Evolutionary conservation across 2,797 vertebrate genomes (phyloP).

Genomic region (Silurus lanzhouensis): DNA sequence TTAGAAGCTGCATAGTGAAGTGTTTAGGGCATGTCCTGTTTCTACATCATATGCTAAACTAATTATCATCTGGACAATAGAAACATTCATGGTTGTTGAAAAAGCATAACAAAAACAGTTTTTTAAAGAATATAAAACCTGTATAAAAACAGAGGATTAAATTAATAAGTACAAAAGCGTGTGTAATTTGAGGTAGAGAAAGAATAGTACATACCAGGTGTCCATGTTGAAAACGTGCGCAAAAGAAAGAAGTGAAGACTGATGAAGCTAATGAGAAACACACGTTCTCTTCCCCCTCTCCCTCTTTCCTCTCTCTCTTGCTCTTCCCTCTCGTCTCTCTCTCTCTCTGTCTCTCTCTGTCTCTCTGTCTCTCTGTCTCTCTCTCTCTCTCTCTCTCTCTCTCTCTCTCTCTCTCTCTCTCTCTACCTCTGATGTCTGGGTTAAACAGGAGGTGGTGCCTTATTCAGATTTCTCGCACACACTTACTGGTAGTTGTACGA

Average conservation of each 20-base stretch:
- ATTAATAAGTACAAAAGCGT: neutral
- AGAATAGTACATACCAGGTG: slow-evolving; percentile 46
- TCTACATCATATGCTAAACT: slow-evolving; percentile 34
- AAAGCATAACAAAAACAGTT: neutral
- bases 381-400: neutral
- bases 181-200: neutral
- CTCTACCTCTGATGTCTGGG: neutral
- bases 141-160: neutral
- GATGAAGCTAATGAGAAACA: slow-evolving; percentile 48
- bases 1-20: slow-evolving; percentile 4
- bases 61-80: neutral
- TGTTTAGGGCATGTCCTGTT: neutral
- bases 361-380: neutral
- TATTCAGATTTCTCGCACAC: slow-evolving; percentile 29
- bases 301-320: neutral
- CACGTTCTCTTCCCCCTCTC: neutral
- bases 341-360: slow-evolving; percentile 10
- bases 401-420: slow-evolving; percentile 12
- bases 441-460: slow-evolving; percentile 32
- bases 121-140: no score
- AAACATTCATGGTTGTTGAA: neutral
- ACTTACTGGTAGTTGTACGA: neutral
- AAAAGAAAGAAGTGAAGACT: slow-evolving; percentile 17
- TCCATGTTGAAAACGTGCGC: slow-evolving; percentile 13
- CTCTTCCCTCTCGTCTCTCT: neutral